Evolutionary conservation across 1,140 invertebrate species (phyloP).

Genomic region (Drosophila serrata): DNA sequence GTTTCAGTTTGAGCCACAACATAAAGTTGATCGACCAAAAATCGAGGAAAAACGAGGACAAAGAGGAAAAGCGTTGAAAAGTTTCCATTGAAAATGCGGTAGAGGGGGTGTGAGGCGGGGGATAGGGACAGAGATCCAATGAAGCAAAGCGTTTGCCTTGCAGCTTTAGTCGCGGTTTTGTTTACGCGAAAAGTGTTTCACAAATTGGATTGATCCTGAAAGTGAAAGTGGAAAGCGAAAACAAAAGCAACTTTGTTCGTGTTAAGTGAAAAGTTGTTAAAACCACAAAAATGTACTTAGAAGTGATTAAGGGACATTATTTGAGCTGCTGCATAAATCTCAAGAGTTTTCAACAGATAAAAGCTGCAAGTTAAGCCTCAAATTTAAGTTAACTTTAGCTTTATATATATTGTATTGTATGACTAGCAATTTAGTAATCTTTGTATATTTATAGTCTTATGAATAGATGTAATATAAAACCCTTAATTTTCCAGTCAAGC

Average conservation of each 20-base stretch:
- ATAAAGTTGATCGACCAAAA: slow-evolving; percentile 43
- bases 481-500: background rate
- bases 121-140: slow-evolving; percentile 39
- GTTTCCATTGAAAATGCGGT: slow-evolving; percentile 43
- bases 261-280: slow-evolving; percentile 30
- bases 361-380: background rate
- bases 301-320: slow-evolving; percentile 16
- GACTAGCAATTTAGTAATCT: background rate
- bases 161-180: slow-evolving; percentile 57
- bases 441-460: background rate
- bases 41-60: slow-evolving; percentile 15
- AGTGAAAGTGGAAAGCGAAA: slow-evolving; percentile 38
- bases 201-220: slow-evolving; percentile 46
- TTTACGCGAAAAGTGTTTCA: slow-evolving; percentile 53
- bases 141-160: slow-evolving; percentile 46
- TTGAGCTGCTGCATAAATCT: slow-evolving; percentile 8
- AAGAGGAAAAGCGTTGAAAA: slow-evolving; percentile 39
- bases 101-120: background rate
- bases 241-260: slow-evolving; percentile 29
- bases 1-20: slow-evolving; percentile 50
- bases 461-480: too few relatives aligned
- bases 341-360: background rate
- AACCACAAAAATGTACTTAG: slow-evolving; percentile 13
- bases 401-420: background rate
- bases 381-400: background rate